phyloP scores from a whole-genome alignment of 2,888 invertebrate genomes.

The Brenthis hecate region DNA sequence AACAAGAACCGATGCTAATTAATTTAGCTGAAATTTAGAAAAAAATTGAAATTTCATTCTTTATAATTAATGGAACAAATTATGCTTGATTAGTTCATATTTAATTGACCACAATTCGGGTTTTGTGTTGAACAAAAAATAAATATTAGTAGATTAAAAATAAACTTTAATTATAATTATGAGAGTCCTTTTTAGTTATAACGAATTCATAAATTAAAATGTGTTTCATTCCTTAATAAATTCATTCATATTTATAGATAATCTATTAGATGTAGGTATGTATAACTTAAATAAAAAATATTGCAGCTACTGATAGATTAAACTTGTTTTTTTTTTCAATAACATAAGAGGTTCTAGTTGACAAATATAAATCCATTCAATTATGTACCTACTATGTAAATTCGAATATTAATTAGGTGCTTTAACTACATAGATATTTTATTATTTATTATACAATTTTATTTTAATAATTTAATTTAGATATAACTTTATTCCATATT shows the following conservation, averaged over 20 bases:
- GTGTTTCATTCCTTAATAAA: too few species aligned
- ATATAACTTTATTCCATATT: background rate
- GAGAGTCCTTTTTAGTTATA: too few species aligned
- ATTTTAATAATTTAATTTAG: conserved; percentile 19
- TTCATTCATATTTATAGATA: too few species aligned
- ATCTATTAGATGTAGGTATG: too few species aligned
- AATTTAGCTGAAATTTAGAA: conserved; percentile 11
- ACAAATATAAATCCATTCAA: conserved; percentile 4
- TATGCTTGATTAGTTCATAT: conserved; percentile 13
- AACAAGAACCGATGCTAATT: conserved; percentile 15
- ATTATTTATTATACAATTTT: conserved; percentile 30
- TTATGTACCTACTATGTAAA: conserved; percentile 34
- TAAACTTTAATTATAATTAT: too few species aligned
- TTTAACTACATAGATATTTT: conserved; percentile 35
- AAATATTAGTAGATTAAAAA: background rate
- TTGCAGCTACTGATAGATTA: too few species aligned
- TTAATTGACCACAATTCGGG: conserved; percentile 35
- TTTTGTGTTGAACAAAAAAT: conserved; percentile 8
- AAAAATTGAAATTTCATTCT: background rate
- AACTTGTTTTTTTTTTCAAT: too few species aligned
- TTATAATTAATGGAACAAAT: background rate
- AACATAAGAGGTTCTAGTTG: too few species aligned
- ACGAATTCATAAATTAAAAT: too few species aligned
- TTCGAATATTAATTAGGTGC: conserved; percentile 39
- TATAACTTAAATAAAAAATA: too few species aligned